Base-by-base conservation (phyloP, 1,140 invertebrate species). In the Apis mellifera region DNA sequence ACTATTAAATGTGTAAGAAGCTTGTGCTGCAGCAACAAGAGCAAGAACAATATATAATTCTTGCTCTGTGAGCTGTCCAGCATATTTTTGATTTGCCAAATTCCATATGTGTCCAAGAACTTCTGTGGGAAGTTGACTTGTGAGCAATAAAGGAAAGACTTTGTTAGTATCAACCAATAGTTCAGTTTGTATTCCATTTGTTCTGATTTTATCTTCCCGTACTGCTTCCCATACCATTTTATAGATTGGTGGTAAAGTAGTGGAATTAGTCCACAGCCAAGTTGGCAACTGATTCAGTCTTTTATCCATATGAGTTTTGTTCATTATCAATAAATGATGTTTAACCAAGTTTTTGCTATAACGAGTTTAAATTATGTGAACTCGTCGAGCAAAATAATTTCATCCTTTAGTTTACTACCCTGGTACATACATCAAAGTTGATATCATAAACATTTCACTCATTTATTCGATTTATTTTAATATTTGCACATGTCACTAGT, bases 81-180 rank as follows among this genome's bases (percentile, higher is more conserved):
- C 95, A 50, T 95, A 94, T 50, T 94, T 95, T 81, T 94, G 93
- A 90, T 96, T 96, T 3, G 95, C 95, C 83, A 96, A 88, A 57
- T 94, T 94, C 96, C 96, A 96, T 68, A 96, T 95, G 76, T 95
- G 94, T 21, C 96, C 96, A 7, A 96, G 92, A 26, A 94, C 91
- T 84, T 96, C 95, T 3, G 95, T 95, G 0, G 95, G 91, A 52
- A 96, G 87, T 62, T 95, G 95, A 91, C 95, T 96, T 19, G 95
- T 94, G 57, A 96, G 90, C n/a, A 96, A 90, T 12, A 96, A 89
- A 17, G 95, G 95, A 86, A 96, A 96, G 2, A 96, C 92, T 84
- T 95, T 94, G 59, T 95, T 94, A 15, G 96, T 96, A 76, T 96
- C 95, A 54, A 96, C 95, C 9, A 94, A 85, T 9, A 92, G 23